These are phyloP conservation scores for Vireo griseus DNA, from an alignment of 2,797 vertebrate genomes.

Conservation along the genomic window DNA sequence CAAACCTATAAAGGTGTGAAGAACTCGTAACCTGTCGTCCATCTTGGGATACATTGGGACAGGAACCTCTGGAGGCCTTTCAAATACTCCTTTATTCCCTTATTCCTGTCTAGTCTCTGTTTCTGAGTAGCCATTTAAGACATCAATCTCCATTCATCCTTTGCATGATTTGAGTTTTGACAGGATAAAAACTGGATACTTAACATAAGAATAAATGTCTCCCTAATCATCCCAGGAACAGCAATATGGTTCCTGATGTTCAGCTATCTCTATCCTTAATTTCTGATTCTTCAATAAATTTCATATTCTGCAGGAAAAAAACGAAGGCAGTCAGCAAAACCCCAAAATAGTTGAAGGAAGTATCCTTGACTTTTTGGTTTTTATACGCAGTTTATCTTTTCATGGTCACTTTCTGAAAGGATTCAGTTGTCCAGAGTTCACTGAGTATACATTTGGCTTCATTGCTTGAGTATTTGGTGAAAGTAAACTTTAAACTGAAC, in stretches of 20 bases:
- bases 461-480: slow-evolving; percentile 22
- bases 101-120: too few species aligned
- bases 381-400: neutral
- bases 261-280: neutral
- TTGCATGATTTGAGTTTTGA: neutral
- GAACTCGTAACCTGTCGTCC: too few species aligned
- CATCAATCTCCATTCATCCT: neutral
- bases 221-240: neutral
- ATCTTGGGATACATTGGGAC: too few species aligned
- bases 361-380: neutral
- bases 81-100: too few species aligned
- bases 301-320: neutral
- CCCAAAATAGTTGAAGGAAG: neutral
- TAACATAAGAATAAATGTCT: neutral
- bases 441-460: neutral
- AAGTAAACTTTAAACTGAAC: slow-evolving; percentile 35
- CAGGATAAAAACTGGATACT: neutral
- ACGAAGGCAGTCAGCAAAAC: neutral
- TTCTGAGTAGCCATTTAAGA: too few species aligned
- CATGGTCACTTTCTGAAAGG: neutral
- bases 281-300: neutral
- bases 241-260: neutral
- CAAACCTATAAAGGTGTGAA: too few species aligned
- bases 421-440: neutral
- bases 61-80: too few species aligned